Percentiles rank a stretch among this genome's conserved stretches.
Evolutionary conservation across 2,113 vertebrate species (phyloP).

Genomic region (Phocoena sinus): DNA sequence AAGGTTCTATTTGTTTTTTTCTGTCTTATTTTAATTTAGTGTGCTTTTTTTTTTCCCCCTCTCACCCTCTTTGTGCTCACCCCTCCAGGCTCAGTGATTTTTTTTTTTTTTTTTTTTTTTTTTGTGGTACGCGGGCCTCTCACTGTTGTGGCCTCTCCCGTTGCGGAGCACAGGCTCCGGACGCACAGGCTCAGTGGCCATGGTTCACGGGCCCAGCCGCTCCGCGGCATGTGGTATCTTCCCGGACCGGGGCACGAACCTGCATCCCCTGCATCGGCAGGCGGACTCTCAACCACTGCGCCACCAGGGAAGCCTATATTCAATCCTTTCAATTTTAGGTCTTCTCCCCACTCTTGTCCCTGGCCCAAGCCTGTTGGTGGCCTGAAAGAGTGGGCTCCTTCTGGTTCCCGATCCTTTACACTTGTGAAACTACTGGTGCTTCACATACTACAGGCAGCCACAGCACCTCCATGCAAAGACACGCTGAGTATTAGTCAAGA

Average conservation of each 20-base stretch:
- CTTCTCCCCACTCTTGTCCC: neutral
- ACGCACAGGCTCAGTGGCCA: no score
- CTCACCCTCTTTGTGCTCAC: neutral
- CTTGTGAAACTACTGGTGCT: neutral
- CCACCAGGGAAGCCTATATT: no score
- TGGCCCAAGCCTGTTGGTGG: neutral
- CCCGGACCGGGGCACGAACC: no score
- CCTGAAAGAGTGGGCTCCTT: neutral
- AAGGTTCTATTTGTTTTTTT: neutral
- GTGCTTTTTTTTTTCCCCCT: neutral
- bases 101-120: neutral
- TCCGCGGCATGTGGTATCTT: no score
- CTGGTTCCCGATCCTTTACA: neutral
- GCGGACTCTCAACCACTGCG: no score
- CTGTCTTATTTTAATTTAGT: neutral
- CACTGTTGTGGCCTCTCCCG: no score
- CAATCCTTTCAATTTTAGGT: neutral
- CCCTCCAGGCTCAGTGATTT: neutral
- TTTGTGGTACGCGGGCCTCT: no score
- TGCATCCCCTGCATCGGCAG: no score
- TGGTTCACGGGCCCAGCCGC: no score
- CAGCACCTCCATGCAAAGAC: neutral
- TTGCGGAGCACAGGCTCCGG: no score
- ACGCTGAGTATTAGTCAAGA: neutral
- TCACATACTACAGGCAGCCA: neutral